Percentiles rank a stretch among this genome's conserved stretches.
These are phyloP conservation scores for Eleutherodactylus coqui DNA, from an alignment of 2,797 vertebrate species.

Conservation along the genomic window DNA sequence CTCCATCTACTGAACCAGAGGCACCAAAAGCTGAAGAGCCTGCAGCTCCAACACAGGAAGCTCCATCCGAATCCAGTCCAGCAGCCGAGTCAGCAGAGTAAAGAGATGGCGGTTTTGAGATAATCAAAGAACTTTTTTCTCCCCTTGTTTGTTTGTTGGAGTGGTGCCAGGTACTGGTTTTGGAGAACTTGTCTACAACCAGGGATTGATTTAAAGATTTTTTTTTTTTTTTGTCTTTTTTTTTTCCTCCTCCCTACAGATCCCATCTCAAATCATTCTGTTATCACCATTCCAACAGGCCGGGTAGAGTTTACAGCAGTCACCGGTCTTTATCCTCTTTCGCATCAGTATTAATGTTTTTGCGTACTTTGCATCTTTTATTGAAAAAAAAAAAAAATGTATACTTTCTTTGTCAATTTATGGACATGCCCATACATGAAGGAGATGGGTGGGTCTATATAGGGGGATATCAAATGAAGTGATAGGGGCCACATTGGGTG, in stretches of 20 bases:
- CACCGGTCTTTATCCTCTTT: slow-evolving; percentile 82
- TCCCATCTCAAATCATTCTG: slow-evolving; percentile 83
- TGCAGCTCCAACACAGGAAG: slow-evolving; percentile 78
- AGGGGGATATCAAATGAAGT: slow-evolving; percentile 80
- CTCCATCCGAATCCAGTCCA: slow-evolving; percentile 78
- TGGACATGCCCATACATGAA: slow-evolving; percentile 88
- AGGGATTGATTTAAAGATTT: slow-evolving; percentile 89
- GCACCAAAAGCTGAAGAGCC: slow-evolving; percentile 79
- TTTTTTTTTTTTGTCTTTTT: slow-evolving; percentile 74
- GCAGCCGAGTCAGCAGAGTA: slow-evolving; percentile 86
- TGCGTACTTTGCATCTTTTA: slow-evolving; percentile 83
- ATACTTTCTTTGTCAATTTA: slow-evolving; percentile 80
- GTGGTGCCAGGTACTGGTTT: slow-evolving; percentile 89
- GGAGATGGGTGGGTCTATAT: slow-evolving; percentile 85
- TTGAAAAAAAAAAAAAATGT: slow-evolving; percentile 89
- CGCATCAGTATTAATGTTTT: slow-evolving; percentile 92
- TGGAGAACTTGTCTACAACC: slow-evolving; percentile 91
- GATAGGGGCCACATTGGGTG: slow-evolving; percentile 75
- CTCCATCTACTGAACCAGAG: slow-evolving; percentile 72
- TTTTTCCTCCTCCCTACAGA: slow-evolving; percentile 78
- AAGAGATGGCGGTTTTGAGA: slow-evolving; percentile 72
- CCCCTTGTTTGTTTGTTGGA: slow-evolving; percentile 89
- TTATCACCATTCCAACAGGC: slow-evolving; percentile 85
- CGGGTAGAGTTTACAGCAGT: slow-evolving; percentile 78
- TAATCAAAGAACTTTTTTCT: slow-evolving; percentile 85